Percentiles rank a stretch among this genome's conserved stretches.
phyloP scores from a whole-genome alignment of 2,888 invertebrate genomes.

The Auanema freiburgensis region DNA sequence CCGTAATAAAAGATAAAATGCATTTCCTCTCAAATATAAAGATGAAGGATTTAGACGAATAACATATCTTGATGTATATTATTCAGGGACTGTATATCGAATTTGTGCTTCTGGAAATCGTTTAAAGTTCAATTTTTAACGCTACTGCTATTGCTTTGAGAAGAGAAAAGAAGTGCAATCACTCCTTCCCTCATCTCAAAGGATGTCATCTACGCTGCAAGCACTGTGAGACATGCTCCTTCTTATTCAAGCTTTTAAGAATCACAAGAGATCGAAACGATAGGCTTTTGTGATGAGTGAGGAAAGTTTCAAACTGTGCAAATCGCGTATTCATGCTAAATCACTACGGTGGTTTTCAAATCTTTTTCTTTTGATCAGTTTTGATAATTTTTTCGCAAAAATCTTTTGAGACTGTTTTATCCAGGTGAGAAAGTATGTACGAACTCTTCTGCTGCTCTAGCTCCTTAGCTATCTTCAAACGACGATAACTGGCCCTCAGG shows the following conservation, averaged over 20 bases:
- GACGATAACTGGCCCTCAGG: slow-evolving; percentile 57
- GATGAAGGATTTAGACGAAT: no score
- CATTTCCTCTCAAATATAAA: no score
- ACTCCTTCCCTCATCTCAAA: no score
- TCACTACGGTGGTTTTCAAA: background rate
- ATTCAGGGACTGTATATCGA: background rate
- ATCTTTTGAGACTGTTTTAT: background rate
- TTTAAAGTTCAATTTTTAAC: no score
- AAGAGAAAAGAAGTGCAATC: no score
- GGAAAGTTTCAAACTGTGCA: background rate
- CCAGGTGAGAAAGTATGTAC: slow-evolving; percentile 20
- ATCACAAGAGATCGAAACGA: background rate
- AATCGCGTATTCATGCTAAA: slow-evolving; percentile 6
- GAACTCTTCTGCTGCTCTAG: slow-evolving; percentile 61
- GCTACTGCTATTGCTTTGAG: no score
- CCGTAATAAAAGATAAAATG: no score
- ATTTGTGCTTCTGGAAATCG: slow-evolving; percentile 4
- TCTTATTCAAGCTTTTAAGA: background rate
- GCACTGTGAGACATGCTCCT: no score
- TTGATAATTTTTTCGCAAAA: background rate
- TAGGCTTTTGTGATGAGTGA: slow-evolving; percentile 2
- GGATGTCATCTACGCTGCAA: no score
- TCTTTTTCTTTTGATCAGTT: background rate
- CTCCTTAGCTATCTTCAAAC: slow-evolving; percentile 60
- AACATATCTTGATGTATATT: no score